These are phyloP conservation scores for Phaenicophaeus curvirostris DNA, from an alignment of 2,797 vertebrate species.

Conservation along the genomic window DNA sequence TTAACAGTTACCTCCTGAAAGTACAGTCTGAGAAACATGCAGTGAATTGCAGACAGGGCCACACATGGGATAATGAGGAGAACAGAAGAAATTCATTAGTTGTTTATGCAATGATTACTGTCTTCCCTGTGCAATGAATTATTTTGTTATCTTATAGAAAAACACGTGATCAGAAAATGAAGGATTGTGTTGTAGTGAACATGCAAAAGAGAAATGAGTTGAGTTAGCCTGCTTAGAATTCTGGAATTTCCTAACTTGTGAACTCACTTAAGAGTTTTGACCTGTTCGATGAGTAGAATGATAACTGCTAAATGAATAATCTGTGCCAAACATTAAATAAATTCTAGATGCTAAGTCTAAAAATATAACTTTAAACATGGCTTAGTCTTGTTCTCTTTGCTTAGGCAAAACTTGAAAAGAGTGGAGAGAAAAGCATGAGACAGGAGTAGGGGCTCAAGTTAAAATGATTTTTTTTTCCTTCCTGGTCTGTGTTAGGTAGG, in stretches of 20 bases:
- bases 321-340: not conserved
- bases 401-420: not conserved
- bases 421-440: not conserved
- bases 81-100: not conserved
- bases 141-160: not conserved
- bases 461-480: not conserved
- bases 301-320: not conserved
- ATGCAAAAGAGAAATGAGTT: not conserved
- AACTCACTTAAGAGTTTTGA: not conserved
- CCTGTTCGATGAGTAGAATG: not conserved
- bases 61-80: constrained; percentile 1
- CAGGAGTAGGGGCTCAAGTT: not conserved
- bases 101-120: not conserved
- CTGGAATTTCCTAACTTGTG: not conserved
- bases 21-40: not conserved
- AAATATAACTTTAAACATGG: not conserved
- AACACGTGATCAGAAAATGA: constrained; percentile 7
- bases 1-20: not conserved
- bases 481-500: not conserved
- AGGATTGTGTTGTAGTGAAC: not conserved
- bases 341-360: not conserved
- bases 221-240: not conserved
- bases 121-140: not conserved
- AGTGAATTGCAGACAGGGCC: not conserved
- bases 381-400: not conserved